Percentiles rank a stretch among this genome's conserved stretches.
These are phyloP conservation scores for Microplitis manilae DNA, from an alignment of 2,888 invertebrate genomes.

Conservation along the genomic window DNA sequence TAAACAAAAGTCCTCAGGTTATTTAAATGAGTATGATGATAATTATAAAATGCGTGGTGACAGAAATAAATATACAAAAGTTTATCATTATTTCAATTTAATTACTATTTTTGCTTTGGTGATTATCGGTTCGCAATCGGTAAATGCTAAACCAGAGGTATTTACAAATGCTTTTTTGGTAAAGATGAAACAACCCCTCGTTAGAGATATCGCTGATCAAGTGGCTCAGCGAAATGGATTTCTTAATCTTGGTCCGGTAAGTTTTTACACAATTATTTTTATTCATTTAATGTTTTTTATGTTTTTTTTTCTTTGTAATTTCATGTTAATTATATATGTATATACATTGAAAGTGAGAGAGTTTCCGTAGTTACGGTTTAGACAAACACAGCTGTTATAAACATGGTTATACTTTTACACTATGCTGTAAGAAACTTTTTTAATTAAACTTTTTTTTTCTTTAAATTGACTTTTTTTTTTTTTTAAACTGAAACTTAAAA, in stretches of 20 bases:
- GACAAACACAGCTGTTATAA: constrained; percentile 1
- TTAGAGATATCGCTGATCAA: constrained; percentile 82
- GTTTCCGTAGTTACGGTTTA: not conserved
- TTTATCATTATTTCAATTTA: constrained; percentile 35
- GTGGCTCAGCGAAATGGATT: constrained; percentile 94
- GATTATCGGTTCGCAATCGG: constrained; percentile 38
- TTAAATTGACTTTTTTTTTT: not conserved
- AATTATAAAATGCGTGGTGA: constrained; percentile 27
- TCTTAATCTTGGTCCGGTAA: constrained; percentile 94
- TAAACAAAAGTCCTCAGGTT: not conserved
- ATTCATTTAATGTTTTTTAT: not conserved
- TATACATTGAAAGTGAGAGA: not conserved
- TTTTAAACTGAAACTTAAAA: not conserved
- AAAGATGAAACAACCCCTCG: constrained; percentile 85
- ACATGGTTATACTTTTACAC: not conserved
- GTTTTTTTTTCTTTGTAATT: constrained; percentile 3
- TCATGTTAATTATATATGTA: not conserved
- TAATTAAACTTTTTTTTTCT: not conserved
- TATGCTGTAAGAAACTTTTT: not conserved
- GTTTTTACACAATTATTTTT: constrained; percentile 68
- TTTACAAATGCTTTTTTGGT: constrained; percentile 98
- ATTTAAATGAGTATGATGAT: constrained; percentile 22
- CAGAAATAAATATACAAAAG: not conserved
- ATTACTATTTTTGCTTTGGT: constrained; percentile 45
- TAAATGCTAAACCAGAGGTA: constrained; percentile 75